Base-by-base conservation (phyloP, 2,888 invertebrate species). In the Spilosoma lubricipeda region DNA sequence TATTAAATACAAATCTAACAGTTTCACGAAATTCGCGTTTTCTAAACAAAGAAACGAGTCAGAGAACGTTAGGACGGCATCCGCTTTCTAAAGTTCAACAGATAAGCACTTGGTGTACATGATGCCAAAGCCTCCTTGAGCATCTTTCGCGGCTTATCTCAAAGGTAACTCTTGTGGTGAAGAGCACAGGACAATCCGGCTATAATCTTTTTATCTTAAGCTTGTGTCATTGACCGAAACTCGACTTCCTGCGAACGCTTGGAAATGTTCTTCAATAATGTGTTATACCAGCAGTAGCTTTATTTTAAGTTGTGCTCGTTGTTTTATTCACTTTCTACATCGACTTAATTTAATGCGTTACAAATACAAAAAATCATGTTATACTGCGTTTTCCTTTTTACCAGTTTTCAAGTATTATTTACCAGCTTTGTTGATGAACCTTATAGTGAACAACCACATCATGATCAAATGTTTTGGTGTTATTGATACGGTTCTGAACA, bases 141-240 rank as follows among this genome's bases (percentile, higher is more conserved):
- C 15, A 72, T 48, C 48, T 66, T 36, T 64, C 68, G 48, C 64
- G 74, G 70, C 70, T 75, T 80, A 82, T 84, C 82, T 77, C 76
- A 73, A 74, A 84, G 75, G 30, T 76, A 70, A 39, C 63, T 74
- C 72, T 67, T 20, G 39, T 66, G 71, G 65, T 73, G 48, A 71
- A 71, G 77, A 75, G 73, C 73, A 68, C 77, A 74, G 68, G 72
- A 66, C 75, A 73, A 82, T 84, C 79, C 36, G 76, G 66, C 73
- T 48, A 64, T 83, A 82, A 83, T 83, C 85, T 85, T 78, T 81
- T 85, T 81, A 83, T 83, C 83, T 81, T 70, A 70, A 18, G 64
- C 9, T 27, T 39, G 69, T 69, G 85, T 74, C 77, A 59, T 74
- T 84, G 82, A 80, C 80, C 80, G 71, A 30, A 42, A 73, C 48